Evolutionary conservation across 2,113 vertebrate genomes (phyloP), one percentile per base, ranked within the genome.

Genomic region (Micromys minutus): DNA sequence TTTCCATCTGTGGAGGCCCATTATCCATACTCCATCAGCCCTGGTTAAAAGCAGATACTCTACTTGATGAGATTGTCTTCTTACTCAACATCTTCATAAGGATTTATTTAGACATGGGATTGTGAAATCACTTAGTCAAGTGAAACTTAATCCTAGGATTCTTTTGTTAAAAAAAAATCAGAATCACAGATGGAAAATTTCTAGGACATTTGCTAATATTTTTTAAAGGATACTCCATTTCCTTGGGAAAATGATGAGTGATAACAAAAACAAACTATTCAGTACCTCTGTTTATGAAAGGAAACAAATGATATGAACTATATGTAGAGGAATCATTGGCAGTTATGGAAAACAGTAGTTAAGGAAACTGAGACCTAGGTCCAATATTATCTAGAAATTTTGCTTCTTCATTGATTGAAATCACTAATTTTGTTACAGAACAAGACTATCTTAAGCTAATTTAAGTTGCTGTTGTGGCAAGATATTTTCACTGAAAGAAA

Each of bases 381-480:
- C 67, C 36, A 63, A 1, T 67, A 69, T 52, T 59, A 65, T 76
- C 13, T 74, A 4, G 39, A 91, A 50, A 50, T 45, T 39, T 89
- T 88, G 3, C n/a, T 79, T 87, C 77, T 57, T 67, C 19, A 21
- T 80, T 89, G 76, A 45, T 4, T 31, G n/a, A 89, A 13, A 7
- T 4, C 59, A 52, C 22, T 74, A n/a, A 0, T 57, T 81, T 83
- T 61, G 7, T 69, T 52, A 42, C 0, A 34, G 87, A 79, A 81
- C 34, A 83, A 71, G 86, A 55, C n/a, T 63, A 87, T n/a, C 47
- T 92, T 90, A 80, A 90, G 36, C 7, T 89, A 29, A 90, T 71
- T 63, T 75, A 71, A 89, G 61, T 91, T 96, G 93, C 55, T 92
- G 31, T 83, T 95, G 77, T 1, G 84, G 12, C 89, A 86, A 63